Evolutionary conservation across 1,140 invertebrate species (phyloP).

Genomic region (Conus betulinus): DNA sequence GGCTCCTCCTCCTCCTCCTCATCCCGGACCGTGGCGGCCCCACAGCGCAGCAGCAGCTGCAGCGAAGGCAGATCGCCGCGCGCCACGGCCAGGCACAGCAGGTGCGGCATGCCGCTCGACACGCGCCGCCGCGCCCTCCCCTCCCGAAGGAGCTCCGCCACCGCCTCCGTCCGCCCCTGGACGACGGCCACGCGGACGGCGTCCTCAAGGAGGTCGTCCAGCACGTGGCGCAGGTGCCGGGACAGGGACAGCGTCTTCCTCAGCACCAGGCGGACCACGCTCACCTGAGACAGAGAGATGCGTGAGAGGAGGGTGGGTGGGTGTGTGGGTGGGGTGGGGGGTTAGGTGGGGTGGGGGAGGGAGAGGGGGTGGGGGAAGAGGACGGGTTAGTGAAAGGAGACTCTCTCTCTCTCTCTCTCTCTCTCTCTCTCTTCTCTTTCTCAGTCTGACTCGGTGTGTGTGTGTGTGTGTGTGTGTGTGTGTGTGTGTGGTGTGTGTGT

Average conservation of each 20-base stretch:
- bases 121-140: background rate
- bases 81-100: background rate
- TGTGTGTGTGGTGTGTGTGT: too few relatives aligned
- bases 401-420: too few relatives aligned
- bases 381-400: too few relatives aligned
- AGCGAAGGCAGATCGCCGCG: background rate
- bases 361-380: too few relatives aligned
- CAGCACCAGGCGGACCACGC: background rate
- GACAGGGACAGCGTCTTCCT: background rate
- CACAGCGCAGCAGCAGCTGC: background rate
- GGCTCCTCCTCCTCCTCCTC: background rate
- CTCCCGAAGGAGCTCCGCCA: background rate
- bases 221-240: background rate
- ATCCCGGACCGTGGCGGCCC: background rate
- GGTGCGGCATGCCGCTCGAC: background rate
- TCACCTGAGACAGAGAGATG: background rate
- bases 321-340: too few relatives aligned
- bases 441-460: too few relatives aligned
- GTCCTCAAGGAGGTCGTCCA: background rate
- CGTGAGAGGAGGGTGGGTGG: too few relatives aligned
- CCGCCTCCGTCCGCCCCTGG: background rate
- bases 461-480: too few relatives aligned
- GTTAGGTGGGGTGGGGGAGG: too few relatives aligned
- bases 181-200: background rate
- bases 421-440: too few relatives aligned